Evolutionary conservation across 2,797 vertebrate species (phyloP).

Genomic region (Acanthurus leucopareius): DNA sequence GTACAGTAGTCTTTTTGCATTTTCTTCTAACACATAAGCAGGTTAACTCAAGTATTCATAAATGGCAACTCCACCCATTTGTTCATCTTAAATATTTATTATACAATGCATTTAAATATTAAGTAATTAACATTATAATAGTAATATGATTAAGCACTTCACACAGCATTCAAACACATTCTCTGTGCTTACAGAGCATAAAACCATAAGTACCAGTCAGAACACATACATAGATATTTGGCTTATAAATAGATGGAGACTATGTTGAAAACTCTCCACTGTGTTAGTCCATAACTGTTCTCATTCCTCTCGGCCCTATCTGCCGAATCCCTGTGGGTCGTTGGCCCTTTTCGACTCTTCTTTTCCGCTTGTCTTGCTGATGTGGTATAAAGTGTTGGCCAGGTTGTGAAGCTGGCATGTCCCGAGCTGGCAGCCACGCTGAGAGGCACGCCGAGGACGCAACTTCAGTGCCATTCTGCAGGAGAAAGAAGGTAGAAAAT

Average conservation of each 20-base stretch:
- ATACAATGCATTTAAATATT: conserved; percentile 73
- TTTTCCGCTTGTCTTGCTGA: conserved; percentile 81
- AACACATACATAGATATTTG: conserved; percentile 50
- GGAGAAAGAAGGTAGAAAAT: not conserved
- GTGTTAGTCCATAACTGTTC: conserved; percentile 34
- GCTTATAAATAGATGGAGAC: conserved; percentile 43
- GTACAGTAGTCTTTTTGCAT: not conserved
- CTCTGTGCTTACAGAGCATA: conserved; percentile 51
- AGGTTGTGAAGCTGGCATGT: conserved; percentile 89
- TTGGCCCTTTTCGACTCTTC: conserved; percentile 81
- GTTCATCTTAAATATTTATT: conserved; percentile 74
- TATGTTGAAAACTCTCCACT: conserved; percentile 4
- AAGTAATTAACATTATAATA: conserved; percentile 24
- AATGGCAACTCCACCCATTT: conserved; percentile 4
- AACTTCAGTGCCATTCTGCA: conserved; percentile 50
- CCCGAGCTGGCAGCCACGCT: conserved; percentile 86
- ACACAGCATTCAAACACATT: conserved; percentile 40
- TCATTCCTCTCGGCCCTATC: conserved; percentile 61
- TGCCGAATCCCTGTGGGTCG: conserved; percentile 86
- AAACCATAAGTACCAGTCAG: conserved; percentile 72
- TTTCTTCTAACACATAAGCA: not conserved
- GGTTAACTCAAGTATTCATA: not conserved
- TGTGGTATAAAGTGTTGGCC: conserved; percentile 84
- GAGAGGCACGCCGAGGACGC: conserved; percentile 68
- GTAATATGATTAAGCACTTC: conserved; percentile 26